phyloP scores from a whole-genome alignment of 2,113 vertebrate genomes.

The Ictalurus furcatus region DNA sequence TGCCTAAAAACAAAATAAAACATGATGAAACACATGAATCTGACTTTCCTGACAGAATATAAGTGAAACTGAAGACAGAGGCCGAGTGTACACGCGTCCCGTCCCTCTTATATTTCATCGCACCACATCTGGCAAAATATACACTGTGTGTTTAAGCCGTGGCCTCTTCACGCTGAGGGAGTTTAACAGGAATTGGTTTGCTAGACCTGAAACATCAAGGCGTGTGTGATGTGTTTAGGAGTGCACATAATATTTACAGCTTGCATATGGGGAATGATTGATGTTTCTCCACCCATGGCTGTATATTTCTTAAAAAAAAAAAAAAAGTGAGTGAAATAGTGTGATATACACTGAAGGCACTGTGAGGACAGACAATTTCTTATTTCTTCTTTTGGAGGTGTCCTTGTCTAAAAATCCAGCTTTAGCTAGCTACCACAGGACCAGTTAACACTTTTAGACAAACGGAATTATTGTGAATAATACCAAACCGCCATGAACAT shows the following conservation, averaged over 20 bases:
- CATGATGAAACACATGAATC: background rate
- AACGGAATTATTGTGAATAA: background rate
- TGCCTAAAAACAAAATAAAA: background rate
- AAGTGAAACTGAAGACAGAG: background rate
- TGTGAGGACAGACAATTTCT: background rate
- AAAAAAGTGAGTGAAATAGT: background rate
- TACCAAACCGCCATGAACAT: background rate
- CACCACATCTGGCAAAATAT: conserved; percentile 51
- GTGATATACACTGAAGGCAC: background rate
- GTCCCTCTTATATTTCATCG: conserved; percentile 12
- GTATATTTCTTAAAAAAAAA: background rate
- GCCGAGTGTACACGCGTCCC: background rate
- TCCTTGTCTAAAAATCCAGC: background rate
- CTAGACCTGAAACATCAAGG: background rate
- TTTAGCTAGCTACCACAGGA: background rate
- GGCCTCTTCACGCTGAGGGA: conserved; percentile 2
- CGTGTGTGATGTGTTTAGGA: conserved; percentile 21
- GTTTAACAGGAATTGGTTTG: conserved; percentile 24
- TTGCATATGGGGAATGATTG: background rate
- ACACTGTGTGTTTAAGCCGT: conserved; percentile 29
- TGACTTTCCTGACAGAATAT: background rate
- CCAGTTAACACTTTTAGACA: background rate
- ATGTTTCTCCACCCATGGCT: conserved; percentile 7
- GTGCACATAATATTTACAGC: conserved; percentile 21
- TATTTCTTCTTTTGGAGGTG: background rate